A percentile compares a stretch with the other conserved stretches of the same genome.
These are phyloP conservation scores for Saimiri boliviensis DNA, from an alignment of 2,113 vertebrate genomes.

Conservation along the genomic window DNA sequence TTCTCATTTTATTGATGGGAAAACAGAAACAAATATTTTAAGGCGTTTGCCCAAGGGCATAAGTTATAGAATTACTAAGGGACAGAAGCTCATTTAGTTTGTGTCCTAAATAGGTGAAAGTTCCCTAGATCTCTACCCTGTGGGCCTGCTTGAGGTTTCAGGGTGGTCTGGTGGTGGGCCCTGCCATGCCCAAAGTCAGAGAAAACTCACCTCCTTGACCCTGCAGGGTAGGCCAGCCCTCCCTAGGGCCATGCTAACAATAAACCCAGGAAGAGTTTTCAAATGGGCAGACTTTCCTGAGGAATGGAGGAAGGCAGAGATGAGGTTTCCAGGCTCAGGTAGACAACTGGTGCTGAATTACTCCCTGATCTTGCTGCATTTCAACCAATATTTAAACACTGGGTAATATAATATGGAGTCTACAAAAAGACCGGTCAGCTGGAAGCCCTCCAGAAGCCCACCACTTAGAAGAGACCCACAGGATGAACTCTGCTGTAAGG, in stretches of 20 bases:
- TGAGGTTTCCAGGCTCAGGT: not conserved
- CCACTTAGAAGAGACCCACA: not conserved
- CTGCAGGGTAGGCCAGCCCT: not conserved
- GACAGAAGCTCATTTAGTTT: not conserved
- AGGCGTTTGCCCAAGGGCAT: not conserved
- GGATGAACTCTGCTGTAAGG: not conserved
- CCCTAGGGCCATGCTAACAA: not conserved
- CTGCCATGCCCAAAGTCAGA: not conserved
- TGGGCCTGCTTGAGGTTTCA: not conserved
- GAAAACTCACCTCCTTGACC: not conserved
- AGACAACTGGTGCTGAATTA: not conserved
- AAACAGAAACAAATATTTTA: not conserved
- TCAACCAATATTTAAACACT: not conserved
- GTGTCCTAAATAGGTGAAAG: not conserved
- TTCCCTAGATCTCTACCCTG: not conserved
- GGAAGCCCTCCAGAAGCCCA: not conserved
- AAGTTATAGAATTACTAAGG: not conserved
- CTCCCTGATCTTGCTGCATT: not conserved
- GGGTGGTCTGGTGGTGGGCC: not conserved
- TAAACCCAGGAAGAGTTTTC: not conserved
- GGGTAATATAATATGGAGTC: not conserved
- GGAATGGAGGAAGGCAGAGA: not conserved
- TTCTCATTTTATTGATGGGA: slow-evolving; percentile 23
- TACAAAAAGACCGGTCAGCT: not conserved
- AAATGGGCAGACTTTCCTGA: not conserved